A percentile compares a stretch with the other conserved stretches of the same genome.
Evolutionary conservation across 2,797 vertebrate genomes (phyloP).

Genomic region (Tachyglossus aculeatus): DNA sequence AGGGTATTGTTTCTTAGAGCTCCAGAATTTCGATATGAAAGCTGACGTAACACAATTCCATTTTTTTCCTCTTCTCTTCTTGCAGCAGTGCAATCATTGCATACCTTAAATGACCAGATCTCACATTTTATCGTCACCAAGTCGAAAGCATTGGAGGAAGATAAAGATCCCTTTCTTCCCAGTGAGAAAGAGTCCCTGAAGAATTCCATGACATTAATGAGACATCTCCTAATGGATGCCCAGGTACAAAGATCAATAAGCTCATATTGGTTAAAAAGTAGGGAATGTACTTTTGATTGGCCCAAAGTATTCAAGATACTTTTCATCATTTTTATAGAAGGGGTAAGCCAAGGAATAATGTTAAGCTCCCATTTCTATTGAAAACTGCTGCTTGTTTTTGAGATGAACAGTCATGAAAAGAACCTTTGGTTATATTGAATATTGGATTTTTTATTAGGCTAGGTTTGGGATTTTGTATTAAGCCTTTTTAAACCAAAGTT

Average conservation of each 20-base stretch:
- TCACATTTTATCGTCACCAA: slow-evolving; percentile 88
- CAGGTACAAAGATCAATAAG: slow-evolving; percentile 78
- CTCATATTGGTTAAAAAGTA: accelerated
- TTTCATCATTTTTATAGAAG: accelerated
- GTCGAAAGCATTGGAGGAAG: slow-evolving; percentile 80
- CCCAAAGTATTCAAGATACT: not conserved
- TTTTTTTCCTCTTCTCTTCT: slow-evolving; percentile 21
- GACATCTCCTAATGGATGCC: slow-evolving; percentile 89
- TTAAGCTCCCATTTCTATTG: not conserved
- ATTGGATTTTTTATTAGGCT: slow-evolving; percentile 9
- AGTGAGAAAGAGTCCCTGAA: slow-evolving; percentile 85
- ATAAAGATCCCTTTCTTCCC: slow-evolving; percentile 78
- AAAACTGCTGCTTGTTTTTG: not conserved
- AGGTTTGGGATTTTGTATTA: slow-evolving; percentile 14
- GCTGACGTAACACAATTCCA: not conserved
- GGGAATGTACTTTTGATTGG: not conserved
- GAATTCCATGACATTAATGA: slow-evolving; percentile 90
- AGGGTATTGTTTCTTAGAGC: not conserved
- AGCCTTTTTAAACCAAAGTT: slow-evolving; percentile 22
- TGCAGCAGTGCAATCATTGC: slow-evolving; percentile 86
- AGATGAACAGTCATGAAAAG: not conserved
- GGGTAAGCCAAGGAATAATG: not conserved
- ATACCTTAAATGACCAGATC: slow-evolving; percentile 92
- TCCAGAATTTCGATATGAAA: not conserved
- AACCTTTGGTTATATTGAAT: not conserved